Conservation (phyloP, 2,113 vertebrate species). For the Eptesicus fuscus region DNA sequence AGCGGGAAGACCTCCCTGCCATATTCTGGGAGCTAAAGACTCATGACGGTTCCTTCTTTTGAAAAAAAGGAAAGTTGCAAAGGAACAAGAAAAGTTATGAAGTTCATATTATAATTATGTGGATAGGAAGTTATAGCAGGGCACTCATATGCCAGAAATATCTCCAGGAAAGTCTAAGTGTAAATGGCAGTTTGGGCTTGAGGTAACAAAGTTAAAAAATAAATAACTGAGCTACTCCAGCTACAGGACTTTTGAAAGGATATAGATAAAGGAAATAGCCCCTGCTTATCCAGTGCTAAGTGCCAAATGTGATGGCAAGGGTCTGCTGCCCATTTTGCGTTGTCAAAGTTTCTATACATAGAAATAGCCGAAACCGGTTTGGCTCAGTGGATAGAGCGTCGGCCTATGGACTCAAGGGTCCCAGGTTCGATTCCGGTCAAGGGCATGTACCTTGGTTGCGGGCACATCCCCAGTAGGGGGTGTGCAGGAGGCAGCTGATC, state of each 20-base stretch:
- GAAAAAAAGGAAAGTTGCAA: not conserved
- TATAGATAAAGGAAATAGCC: not conserved
- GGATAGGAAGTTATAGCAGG: not conserved
- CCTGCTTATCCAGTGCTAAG: not conserved
- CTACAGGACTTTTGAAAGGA: not conserved
- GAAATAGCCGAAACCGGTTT: too few relatives aligned
- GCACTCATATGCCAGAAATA: not conserved
- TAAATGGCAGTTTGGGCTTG: not conserved
- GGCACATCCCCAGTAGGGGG: too few relatives aligned
- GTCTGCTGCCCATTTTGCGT: not conserved
- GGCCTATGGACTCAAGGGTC: too few relatives aligned
- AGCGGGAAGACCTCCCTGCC: not conserved
- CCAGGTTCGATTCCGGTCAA: too few relatives aligned
- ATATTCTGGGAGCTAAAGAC: not conserved
- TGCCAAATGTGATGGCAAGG: not conserved
- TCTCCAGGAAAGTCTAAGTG: not conserved
- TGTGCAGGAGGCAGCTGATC: too few relatives aligned
- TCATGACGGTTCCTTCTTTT: not conserved
- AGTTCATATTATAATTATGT: not conserved
- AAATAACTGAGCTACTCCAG: not conserved
- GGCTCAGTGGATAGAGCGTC: too few relatives aligned
- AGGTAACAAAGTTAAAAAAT: not conserved
- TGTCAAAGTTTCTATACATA: not conserved
- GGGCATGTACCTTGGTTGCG: too few relatives aligned
- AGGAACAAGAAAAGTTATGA: not conserved